phyloP scores from a whole-genome alignment of 2,797 vertebrate species.

The Danio tinwini region DNA sequence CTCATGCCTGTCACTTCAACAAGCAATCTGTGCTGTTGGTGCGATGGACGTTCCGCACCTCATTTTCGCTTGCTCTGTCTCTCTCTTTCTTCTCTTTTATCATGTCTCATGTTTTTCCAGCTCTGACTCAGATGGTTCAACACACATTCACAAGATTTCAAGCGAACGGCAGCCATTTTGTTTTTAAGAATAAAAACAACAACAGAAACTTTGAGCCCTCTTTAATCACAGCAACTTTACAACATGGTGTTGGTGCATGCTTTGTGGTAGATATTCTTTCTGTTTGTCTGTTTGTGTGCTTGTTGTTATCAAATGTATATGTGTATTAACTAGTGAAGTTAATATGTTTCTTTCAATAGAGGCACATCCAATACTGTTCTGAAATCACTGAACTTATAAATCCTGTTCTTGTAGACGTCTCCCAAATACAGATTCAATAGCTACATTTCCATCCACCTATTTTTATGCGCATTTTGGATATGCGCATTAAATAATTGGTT shows the following conservation, averaged over 20 bases:
- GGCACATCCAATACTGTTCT: slow-evolving; percentile 60
- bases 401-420: too few relatives aligned
- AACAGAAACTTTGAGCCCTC: too few relatives aligned
- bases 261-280: neutral
- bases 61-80: slow-evolving; percentile 29
- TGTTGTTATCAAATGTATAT: slow-evolving; percentile 54
- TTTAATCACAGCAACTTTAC: neutral
- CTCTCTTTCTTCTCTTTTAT: slow-evolving; percentile 32
- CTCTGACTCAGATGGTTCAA: neutral
- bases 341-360: slow-evolving; percentile 77
- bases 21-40: slow-evolving; percentile 40
- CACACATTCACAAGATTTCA: slow-evolving; percentile 13
- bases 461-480: too few relatives aligned
- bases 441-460: too few relatives aligned
- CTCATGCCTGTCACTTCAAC: slow-evolving; percentile 36
- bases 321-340: slow-evolving; percentile 69
- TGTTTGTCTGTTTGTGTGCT: slow-evolving; percentile 22
- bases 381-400: slow-evolving; percentile 9
- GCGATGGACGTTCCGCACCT: slow-evolving; percentile 3
- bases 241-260: slow-evolving; percentile 57
- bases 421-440: too few relatives aligned
- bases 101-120: slow-evolving; percentile 16
- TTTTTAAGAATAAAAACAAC: neutral
- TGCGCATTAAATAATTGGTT: too few relatives aligned
- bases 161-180: slow-evolving; percentile 26